phyloP scores from a whole-genome alignment of 2,888 invertebrate species.

The Cephus runcator region DNA sequence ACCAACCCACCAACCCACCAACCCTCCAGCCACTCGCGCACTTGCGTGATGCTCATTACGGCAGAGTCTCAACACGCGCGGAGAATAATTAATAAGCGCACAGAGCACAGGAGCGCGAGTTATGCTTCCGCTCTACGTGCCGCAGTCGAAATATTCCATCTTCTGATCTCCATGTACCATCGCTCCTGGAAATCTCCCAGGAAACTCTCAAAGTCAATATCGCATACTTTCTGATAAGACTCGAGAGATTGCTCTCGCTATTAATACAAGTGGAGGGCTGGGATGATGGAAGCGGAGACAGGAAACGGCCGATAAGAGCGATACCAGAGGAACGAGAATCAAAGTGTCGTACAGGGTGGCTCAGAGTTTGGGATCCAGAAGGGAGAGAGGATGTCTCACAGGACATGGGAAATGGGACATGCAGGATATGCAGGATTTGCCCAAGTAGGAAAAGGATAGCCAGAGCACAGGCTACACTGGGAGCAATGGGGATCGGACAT shows the following conservation, averaged over 20 bases:
- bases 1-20: too few relatives aligned
- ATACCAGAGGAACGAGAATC: background rate
- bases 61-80: constrained; percentile 17
- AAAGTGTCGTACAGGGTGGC: background rate
- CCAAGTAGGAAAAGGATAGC: too few relatives aligned
- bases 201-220: too few relatives aligned
- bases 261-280: too few relatives aligned
- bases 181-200: background rate
- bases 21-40: background rate
- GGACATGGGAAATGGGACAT: too few relatives aligned
- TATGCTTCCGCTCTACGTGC: background rate
- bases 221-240: too few relatives aligned
- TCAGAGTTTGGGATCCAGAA: background rate
- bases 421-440: too few relatives aligned
- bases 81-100: constrained; percentile 42
- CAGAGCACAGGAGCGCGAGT: constrained; percentile 7
- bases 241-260: too few relatives aligned
- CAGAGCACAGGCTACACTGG: too few relatives aligned
- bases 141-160: background rate
- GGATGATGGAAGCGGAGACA: too few relatives aligned
- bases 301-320: background rate
- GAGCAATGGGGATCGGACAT: constrained; percentile 9
- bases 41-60: constrained; percentile 39
- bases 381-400: background rate
- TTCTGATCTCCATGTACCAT: background rate